Conservation (phyloP, 2,888 invertebrate species). For the Pachydiplax longipennis region DNA sequence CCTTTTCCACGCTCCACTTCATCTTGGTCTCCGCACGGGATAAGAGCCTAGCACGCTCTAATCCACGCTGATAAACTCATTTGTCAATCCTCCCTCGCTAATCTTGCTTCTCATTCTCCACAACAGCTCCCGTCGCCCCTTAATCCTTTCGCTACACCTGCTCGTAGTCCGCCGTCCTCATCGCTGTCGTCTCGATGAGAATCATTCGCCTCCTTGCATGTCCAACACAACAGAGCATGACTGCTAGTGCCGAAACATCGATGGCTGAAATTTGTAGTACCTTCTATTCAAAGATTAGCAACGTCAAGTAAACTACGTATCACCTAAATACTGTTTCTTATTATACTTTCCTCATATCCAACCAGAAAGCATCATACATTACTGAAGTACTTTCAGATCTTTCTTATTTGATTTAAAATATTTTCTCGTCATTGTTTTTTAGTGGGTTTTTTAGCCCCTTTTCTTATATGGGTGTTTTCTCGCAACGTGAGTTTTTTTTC, state of each 20-base stretch:
- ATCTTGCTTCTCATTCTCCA: background rate
- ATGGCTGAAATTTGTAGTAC: background rate
- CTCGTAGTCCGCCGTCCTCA: background rate
- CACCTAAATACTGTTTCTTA: no score
- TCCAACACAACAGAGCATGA: background rate
- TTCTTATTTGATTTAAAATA: no score
- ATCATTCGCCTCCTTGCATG: background rate
- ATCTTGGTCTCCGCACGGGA: conserved; percentile 30
- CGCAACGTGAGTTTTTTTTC: no score
- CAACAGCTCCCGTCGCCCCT: background rate
- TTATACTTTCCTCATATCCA: no score
- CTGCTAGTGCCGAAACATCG: background rate
- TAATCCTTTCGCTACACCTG: background rate
- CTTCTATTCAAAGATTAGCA: no score
- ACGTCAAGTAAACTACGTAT: no score
- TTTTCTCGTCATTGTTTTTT: no score
- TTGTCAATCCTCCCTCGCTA: conserved; percentile 26
- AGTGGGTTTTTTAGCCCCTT: no score
- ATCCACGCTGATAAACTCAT: conserved; percentile 41
- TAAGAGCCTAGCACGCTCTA: conserved; percentile 36
- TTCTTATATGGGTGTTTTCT: no score
- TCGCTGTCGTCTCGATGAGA: background rate
- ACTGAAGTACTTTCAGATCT: no score
- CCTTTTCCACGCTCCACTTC: conserved; percentile 36
- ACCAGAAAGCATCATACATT: no score